These are phyloP conservation scores for Thunnus albacares DNA, from an alignment of 2,797 vertebrate genomes.

Conservation along the genomic window DNA sequence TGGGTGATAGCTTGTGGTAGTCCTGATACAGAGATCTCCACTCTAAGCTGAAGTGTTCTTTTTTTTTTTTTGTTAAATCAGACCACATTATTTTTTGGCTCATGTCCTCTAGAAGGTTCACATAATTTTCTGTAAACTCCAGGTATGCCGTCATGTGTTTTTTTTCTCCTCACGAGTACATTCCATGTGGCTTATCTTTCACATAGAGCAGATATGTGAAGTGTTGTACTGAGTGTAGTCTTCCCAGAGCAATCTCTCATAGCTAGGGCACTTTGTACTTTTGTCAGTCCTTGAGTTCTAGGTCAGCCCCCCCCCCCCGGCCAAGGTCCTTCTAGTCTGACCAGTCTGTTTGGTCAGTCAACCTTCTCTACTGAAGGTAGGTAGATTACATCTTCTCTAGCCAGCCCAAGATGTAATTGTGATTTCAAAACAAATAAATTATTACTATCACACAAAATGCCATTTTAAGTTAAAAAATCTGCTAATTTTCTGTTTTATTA, in stretches of 20 bases:
- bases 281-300: constrained; percentile 1
- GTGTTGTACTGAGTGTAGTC: constrained; percentile 23
- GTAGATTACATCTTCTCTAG: background rate
- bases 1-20: background rate
- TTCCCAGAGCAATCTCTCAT: constrained; percentile 38
- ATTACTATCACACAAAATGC: background rate
- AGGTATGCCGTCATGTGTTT: constrained; percentile 15
- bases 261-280: constrained; percentile 22
- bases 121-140: constrained; percentile 22
- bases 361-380: background rate
- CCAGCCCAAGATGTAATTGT: background rate
- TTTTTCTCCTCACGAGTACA: constrained; percentile 14
- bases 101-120: constrained; percentile 15
- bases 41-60: background rate
- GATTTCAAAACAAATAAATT: too few species aligned
- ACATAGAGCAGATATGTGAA: constrained; percentile 46
- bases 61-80: background rate
- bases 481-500: background rate
- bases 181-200: constrained; percentile 48
- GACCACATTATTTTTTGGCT: constrained; percentile 17
- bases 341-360: constrained; percentile 1
- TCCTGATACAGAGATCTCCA: background rate
- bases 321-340: background rate
- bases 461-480: background rate
- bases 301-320: background rate